Evolutionary conservation across 2,888 invertebrate genomes (phyloP).

Genomic region (Coleophora deauratella): DNA sequence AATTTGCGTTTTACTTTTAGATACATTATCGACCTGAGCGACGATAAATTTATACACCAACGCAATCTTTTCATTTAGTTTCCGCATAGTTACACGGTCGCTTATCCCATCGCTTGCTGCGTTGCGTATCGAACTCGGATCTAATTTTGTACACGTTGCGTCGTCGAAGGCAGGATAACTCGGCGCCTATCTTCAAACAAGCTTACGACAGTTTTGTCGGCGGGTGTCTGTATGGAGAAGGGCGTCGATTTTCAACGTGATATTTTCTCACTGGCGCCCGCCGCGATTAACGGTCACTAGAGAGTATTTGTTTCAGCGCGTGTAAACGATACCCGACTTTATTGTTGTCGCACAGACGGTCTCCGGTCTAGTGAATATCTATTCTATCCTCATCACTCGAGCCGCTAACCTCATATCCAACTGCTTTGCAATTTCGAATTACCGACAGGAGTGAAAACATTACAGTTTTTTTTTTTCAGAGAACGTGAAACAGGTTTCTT

Average conservation of each 20-base stretch:
- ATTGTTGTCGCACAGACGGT: constrained; percentile 55
- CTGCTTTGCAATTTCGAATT: constrained; percentile 56
- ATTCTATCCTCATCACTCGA: constrained; percentile 57
- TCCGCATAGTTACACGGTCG: constrained; percentile 62
- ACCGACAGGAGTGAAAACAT: constrained; percentile 50
- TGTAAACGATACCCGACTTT: constrained; percentile 63
- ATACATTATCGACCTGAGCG: constrained; percentile 50
- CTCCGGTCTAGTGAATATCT: constrained; percentile 68
- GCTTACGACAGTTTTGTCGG: constrained; percentile 33
- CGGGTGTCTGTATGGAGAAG: constrained; percentile 20
- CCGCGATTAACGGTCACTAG: constrained; percentile 55
- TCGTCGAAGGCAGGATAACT: constrained; percentile 23
- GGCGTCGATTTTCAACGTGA: constrained; percentile 51
- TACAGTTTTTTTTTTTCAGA: constrained; percentile 57
- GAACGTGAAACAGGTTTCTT: too few species aligned
- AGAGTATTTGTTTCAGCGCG: constrained; percentile 60
- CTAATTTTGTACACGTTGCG: constrained; percentile 40
- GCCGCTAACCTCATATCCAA: constrained; percentile 48
- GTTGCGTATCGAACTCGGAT: constrained; percentile 48
- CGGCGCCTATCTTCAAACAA: constrained; percentile 55
- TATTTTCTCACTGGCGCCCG: constrained; percentile 60
- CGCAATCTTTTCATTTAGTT: constrained; percentile 60
- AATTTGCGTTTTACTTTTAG: constrained; percentile 43
- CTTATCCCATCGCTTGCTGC: too few species aligned
- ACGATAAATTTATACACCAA: constrained; percentile 65